Percentiles rank a stretch among this genome's conserved stretches.
phyloP scores from a whole-genome alignment of 2,888 invertebrate genomes.

The Pristionchus maxplancki region DNA sequence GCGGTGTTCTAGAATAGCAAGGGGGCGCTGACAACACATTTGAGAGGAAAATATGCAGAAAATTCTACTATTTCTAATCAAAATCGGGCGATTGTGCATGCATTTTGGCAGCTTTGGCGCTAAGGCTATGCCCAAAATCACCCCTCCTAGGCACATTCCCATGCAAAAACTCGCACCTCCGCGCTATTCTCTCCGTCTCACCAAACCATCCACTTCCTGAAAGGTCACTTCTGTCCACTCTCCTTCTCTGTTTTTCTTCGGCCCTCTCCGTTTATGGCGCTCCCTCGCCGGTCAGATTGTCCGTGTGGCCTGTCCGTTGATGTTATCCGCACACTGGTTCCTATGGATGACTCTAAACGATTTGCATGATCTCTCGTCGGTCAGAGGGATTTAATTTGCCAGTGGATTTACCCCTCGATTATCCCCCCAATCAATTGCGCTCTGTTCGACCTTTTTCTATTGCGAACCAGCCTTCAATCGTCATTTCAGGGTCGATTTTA shows the following conservation, averaged over 20 bases:
- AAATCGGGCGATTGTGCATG: too few relatives aligned
- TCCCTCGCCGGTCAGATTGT: not conserved
- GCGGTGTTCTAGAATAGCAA: not conserved
- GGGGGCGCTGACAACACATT: not conserved
- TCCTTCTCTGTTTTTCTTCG: not conserved
- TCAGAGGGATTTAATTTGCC: not conserved
- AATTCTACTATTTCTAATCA: too few relatives aligned
- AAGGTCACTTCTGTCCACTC: not conserved
- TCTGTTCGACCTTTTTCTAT: not conserved
- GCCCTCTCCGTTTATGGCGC: not conserved
- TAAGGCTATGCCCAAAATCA: too few relatives aligned
- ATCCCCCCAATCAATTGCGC: conserved; percentile 13
- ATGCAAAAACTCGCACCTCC: not conserved
- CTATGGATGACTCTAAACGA: not conserved
- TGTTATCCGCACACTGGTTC: not conserved
- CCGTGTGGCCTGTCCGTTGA: not conserved
- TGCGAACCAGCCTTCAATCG: not conserved
- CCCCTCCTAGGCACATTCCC: not conserved
- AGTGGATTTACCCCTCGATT: not conserved
- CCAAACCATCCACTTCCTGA: not conserved
- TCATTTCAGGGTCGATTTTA: conserved; percentile 26
- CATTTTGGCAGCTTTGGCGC: too few relatives aligned
- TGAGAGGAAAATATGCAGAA: not conserved
- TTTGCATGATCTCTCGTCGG: too few relatives aligned
- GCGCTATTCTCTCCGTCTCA: not conserved